phyloP scores from a whole-genome alignment of 2,888 invertebrate species.

The Cylindroiulus punctatus region DNA sequence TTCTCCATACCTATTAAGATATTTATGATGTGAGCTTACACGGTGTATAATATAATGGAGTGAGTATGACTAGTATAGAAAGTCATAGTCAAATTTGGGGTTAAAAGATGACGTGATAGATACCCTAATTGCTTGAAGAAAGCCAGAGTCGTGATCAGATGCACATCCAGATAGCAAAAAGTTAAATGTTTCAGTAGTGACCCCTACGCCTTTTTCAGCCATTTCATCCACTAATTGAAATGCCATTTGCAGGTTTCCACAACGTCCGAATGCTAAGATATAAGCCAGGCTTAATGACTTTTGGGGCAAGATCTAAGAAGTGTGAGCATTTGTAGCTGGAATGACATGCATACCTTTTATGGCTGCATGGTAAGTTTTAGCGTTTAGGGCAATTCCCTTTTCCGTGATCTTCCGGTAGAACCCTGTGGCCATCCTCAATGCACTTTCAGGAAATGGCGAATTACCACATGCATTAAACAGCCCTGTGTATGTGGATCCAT shows the following conservation, averaged over 20 bases:
- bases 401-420: slow-evolving; percentile 77
- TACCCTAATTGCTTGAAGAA: slow-evolving; percentile 80
- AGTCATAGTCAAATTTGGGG: neutral
- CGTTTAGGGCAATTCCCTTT: slow-evolving; percentile 75
- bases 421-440: slow-evolving; percentile 74
- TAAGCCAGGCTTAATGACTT: slow-evolving; percentile 29
- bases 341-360: slow-evolving; percentile 71
- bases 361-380: slow-evolving; percentile 85
- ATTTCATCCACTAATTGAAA: slow-evolving; percentile 88
- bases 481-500: slow-evolving; percentile 81
- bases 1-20: slow-evolving; percentile 77
- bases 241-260: slow-evolving; percentile 80
- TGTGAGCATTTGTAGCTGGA: too few relatives aligned
- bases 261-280: slow-evolving; percentile 79
- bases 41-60: slow-evolving; percentile 52
- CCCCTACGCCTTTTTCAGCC: slow-evolving; percentile 65
- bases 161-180: slow-evolving; percentile 87
- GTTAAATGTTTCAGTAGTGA: slow-evolving; percentile 77
- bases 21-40: neutral
- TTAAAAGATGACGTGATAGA: slow-evolving; percentile 28
- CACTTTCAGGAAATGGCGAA: slow-evolving; percentile 74
- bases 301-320: neutral
- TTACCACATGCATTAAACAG: slow-evolving; percentile 90
- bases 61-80: too few relatives aligned
- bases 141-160: slow-evolving; percentile 80